Conservation (phyloP, 1,140 invertebrate genomes). For the Hyles euphorbiae region DNA sequence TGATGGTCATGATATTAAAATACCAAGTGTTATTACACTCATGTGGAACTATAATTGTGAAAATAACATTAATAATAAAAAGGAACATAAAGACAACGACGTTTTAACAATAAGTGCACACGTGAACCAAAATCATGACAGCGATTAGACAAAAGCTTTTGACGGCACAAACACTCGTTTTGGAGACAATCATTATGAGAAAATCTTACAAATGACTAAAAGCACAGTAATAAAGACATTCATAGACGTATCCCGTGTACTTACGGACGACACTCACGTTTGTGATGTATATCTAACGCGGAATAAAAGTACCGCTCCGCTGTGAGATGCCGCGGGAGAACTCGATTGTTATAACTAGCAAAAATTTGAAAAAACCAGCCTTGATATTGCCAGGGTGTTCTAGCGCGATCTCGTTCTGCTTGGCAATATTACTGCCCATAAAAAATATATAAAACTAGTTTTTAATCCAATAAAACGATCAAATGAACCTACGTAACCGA, state of each 20-base stretch:
- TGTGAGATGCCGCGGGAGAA: slow-evolving; percentile 57
- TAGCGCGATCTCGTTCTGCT: slow-evolving; percentile 1
- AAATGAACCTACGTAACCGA: slow-evolving; percentile 2
- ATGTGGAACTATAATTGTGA: slow-evolving; percentile 5
- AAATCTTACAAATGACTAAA: slow-evolving; percentile 74
- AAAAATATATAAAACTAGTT: slow-evolving; percentile 8
- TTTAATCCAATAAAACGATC: slow-evolving; percentile 11
- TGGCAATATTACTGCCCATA: slow-evolving; percentile 5
- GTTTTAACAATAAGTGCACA: slow-evolving; percentile 20
- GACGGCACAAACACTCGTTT: slow-evolving; percentile 68
- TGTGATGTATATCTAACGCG: slow-evolving; percentile 63
- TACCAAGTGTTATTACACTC: not conserved
- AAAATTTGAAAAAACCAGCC: slow-evolving; percentile 23
- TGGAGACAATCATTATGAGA: slow-evolving; percentile 73
- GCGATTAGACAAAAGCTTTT: slow-evolving; percentile 70
- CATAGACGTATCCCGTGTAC: slow-evolving; percentile 66
- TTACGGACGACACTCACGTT: slow-evolving; percentile 70
- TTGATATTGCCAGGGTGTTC: slow-evolving; percentile 3
- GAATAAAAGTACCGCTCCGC: slow-evolving; percentile 68
- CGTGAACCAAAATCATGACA: slow-evolving; percentile 43
- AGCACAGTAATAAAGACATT: slow-evolving; percentile 72
- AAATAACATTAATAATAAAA: slow-evolving; percentile 6
- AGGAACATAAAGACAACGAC: slow-evolving; percentile 12
- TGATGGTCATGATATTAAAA: not conserved
- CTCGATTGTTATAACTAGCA: slow-evolving; percentile 47